phyloP scores from a whole-genome alignment of 2,888 invertebrate species.

The Ophion obscuratus region DNA sequence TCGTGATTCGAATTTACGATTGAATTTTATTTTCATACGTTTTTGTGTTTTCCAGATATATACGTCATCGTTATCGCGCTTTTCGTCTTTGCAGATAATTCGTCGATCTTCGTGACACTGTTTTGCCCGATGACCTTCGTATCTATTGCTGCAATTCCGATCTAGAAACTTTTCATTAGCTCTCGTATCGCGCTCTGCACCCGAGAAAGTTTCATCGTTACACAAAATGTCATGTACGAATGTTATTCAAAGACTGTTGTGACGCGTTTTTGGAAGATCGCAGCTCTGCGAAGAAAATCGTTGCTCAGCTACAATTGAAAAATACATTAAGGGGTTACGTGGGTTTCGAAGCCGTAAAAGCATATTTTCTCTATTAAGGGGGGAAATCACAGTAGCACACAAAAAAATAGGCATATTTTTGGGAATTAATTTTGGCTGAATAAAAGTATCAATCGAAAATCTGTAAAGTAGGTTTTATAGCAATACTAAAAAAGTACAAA shows the following conservation, averaged over 20 bases:
- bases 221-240: background rate
- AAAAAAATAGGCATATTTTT: too few species aligned
- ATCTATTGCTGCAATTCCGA: constrained; percentile 30
- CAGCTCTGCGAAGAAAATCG: background rate
- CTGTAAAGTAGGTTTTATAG: too few species aligned
- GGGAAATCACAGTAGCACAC: too few species aligned
- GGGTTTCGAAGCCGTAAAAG: too few species aligned
- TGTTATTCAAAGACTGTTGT: background rate
- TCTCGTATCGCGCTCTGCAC: constrained; percentile 9
- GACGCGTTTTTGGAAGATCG: background rate
- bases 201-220: constrained; percentile 12
- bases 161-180: constrained; percentile 21
- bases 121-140: constrained; percentile 46
- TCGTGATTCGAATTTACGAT: constrained; percentile 41
- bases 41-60: background rate
- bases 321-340: background rate
- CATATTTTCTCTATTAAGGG: too few species aligned
- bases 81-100: constrained; percentile 14
- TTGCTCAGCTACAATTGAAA: background rate
- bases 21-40: background rate
- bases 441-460: too few species aligned
- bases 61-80: constrained; percentile 10
- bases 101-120: constrained; percentile 47
- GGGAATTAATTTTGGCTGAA: too few species aligned
- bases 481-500: too few species aligned